Conservation (phyloP, 2,113 vertebrate species). For the Leucosticte australis region DNA sequence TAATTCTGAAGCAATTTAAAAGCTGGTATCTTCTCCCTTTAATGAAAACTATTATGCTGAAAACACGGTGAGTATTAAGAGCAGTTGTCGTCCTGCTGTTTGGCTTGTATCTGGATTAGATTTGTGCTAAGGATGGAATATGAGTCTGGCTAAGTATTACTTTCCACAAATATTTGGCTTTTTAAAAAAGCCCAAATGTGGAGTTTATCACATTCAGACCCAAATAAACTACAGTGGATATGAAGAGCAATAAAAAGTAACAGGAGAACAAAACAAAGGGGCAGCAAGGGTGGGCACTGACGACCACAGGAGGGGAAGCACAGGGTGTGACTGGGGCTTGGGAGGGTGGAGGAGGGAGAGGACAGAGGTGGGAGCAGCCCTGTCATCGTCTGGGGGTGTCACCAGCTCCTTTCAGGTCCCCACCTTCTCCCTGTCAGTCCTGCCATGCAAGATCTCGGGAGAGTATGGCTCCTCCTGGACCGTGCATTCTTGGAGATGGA, state of each 20-base stretch:
- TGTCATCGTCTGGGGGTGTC: not conserved
- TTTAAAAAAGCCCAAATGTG: conserved; percentile 5
- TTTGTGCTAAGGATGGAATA: conserved; percentile 49
- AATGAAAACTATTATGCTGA: not conserved
- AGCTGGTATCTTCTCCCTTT: not conserved
- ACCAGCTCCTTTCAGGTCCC: not conserved
- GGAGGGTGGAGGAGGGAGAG: not conserved
- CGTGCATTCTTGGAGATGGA: not conserved
- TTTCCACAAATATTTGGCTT: conserved; percentile 57
- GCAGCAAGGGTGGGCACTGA: not conserved
- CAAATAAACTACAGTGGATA: conserved; percentile 2
- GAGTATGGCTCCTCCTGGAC: not conserved
- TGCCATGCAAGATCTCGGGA: not conserved
- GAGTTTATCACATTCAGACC: conserved; percentile 53
- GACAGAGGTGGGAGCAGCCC: not conserved
- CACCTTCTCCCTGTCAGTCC: not conserved
- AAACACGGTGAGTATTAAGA: not conserved
- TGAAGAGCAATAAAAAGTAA: not conserved
- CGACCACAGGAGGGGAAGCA: rapidly evolving
- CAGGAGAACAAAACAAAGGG: not conserved
- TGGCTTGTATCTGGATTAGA: conserved; percentile 53
- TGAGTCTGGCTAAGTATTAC: conserved; percentile 30
- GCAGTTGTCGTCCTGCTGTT: conserved; percentile 24
- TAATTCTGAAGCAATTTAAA: not conserved
- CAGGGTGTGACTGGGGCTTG: not conserved